Evolutionary conservation across 1,140 invertebrate genomes (phyloP).

Genomic region (Dendrolimus kikuchii): DNA sequence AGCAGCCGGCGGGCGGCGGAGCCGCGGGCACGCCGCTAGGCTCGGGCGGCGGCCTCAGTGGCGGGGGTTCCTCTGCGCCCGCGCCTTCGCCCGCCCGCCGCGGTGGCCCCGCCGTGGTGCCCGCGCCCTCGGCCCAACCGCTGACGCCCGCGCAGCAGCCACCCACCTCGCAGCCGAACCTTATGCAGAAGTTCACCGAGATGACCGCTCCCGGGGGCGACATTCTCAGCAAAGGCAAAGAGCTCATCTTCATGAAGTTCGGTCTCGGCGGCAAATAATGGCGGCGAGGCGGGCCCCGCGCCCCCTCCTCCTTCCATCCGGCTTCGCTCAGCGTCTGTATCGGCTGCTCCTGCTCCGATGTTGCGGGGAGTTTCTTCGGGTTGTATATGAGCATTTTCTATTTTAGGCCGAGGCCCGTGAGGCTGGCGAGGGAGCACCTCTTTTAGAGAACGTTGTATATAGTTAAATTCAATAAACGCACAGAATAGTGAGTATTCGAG

Average conservation of each 20-base stretch:
- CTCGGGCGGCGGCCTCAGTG: slow-evolving; percentile 23
- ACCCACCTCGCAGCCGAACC: slow-evolving; percentile 75
- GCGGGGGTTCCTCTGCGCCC: slow-evolving; percentile 23
- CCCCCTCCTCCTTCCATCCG: slow-evolving; percentile 4
- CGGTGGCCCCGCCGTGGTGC: slow-evolving; percentile 76
- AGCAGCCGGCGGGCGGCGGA: slow-evolving; percentile 31
- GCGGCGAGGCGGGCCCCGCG: slow-evolving; percentile 39
- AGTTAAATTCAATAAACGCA: slow-evolving; percentile 67
- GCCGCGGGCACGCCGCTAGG: slow-evolving; percentile 16
- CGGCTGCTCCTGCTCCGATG: slow-evolving; percentile 26
- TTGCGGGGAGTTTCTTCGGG: slow-evolving; percentile 18
- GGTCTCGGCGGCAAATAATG: slow-evolving; percentile 86
- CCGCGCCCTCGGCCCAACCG: slow-evolving; percentile 50
- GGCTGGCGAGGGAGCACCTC: slow-evolving; percentile 32
- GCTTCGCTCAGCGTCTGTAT: slow-evolving; percentile 2
- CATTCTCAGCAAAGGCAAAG: slow-evolving; percentile 91
- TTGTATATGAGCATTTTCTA: slow-evolving; percentile 37
- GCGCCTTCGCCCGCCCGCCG: slow-evolving; percentile 39
- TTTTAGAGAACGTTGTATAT: slow-evolving; percentile 51
- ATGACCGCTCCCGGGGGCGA: slow-evolving; percentile 87
- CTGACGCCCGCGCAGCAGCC: slow-evolving; percentile 49
- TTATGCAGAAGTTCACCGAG: slow-evolving; percentile 88
- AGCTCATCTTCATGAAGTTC: slow-evolving; percentile 93
- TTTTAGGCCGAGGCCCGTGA: slow-evolving; percentile 31
- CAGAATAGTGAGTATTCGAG: slow-evolving; percentile 68